Evolutionary conservation across 2,797 vertebrate genomes (phyloP).

Genomic region (Hydrocynus forskahlii): DNA sequence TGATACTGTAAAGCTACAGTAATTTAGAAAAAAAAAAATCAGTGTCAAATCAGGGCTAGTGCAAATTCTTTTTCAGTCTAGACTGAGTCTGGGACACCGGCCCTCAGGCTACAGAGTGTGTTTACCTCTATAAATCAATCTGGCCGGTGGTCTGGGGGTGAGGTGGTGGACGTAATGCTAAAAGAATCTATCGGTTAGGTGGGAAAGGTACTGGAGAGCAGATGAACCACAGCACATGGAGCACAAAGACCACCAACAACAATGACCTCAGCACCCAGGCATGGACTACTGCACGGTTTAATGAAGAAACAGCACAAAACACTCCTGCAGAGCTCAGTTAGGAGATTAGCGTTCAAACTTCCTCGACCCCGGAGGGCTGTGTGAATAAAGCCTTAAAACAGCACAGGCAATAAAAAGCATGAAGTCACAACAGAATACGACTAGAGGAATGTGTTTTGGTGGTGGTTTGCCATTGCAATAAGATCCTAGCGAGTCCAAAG

Average conservation of each 20-base stretch:
- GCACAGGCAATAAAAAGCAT: background rate
- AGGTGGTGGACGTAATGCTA: background rate
- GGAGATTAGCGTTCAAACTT: background rate
- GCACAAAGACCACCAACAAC: background rate
- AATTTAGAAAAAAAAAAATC: too few species aligned
- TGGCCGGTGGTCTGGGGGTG: background rate
- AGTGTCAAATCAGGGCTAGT: too few species aligned
- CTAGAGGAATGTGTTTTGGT: background rate
- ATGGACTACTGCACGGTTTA: background rate
- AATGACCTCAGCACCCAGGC: background rate
- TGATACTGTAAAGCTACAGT: too few species aligned
- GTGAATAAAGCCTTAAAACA: background rate
- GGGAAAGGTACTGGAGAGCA: background rate
- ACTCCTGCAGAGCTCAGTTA: background rate
- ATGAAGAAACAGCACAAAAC: background rate
- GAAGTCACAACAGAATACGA: background rate
- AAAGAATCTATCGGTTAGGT: conserved; percentile 11
- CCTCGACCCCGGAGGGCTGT: background rate
- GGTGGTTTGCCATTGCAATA: background rate
- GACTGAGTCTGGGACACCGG: too few species aligned
- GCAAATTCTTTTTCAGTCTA: too few species aligned
- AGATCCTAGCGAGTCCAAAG: background rate
- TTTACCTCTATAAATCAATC: background rate
- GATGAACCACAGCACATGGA: background rate
- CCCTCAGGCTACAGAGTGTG: background rate